Conservation (phyloP, 2,888 invertebrate genomes). For the Pandemis heparana region DNA sequence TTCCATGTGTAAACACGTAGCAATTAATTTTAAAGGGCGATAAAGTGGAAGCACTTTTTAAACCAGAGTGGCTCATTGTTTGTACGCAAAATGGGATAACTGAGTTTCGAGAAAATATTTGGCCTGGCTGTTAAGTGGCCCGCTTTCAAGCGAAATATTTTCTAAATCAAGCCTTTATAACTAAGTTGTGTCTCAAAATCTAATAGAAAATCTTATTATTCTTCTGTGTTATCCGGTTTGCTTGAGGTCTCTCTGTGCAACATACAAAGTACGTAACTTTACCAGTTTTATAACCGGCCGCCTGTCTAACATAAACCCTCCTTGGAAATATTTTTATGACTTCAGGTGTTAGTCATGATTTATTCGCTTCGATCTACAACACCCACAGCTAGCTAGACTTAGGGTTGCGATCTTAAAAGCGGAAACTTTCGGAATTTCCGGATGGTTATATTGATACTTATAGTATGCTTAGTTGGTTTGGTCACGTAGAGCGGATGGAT, state of each 20-base stretch:
- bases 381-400: not conserved
- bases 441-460: not conserved
- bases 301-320: conserved; percentile 13
- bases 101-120: conserved; percentile 39
- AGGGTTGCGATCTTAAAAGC: not conserved
- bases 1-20: conserved; percentile 41
- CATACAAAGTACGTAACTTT: conserved; percentile 6
- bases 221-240: not conserved
- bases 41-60: conserved; percentile 32
- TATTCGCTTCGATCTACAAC: not conserved
- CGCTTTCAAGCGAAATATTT: conserved; percentile 25
- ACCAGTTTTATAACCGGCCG: conserved; percentile 4
- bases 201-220: not conserved
- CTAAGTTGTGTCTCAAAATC: not conserved
- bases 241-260: not conserved
- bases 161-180: conserved; percentile 27
- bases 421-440: not conserved
- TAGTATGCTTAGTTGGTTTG: no score
- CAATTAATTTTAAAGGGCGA: conserved; percentile 44
- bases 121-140: conserved; percentile 29
- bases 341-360: conserved; percentile 14
- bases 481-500: no score
- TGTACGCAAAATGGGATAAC: conserved; percentile 36
- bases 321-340: conserved; percentile 14
- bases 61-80: conserved; percentile 29